Base-by-base conservation (phyloP, 1,140 invertebrate genomes). In the Parapsyche elsis region DNA sequence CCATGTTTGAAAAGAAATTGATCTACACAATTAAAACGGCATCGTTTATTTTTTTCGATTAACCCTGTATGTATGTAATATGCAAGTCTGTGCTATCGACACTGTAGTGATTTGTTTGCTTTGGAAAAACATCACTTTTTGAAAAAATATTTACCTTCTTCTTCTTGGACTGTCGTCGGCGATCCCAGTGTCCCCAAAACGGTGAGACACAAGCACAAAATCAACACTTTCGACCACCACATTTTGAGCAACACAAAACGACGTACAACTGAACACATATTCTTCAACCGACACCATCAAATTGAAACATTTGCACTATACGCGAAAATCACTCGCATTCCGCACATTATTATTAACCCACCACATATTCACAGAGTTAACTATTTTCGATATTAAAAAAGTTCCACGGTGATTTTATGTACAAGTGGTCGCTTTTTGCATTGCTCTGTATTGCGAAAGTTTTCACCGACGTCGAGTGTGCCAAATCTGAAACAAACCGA, bases 121-220 rank as follows among this genome's bases (percentile, higher is more conserved):
- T 38, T 38, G 30, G 30, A 38, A 38, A 38, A 38, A 38, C 30
- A 38, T 38, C 30, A 38, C 30, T 38, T 38, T 38, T 38, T 38
- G 30, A 38, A 2, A 53, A 53, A 24, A 57, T 70, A 78, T 79
- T 77, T 82, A 82, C 81, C 81, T 80, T 82, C 81, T 46, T 82
- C 78, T 24, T 82, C 81, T 59, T 82, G 78, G 10, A 26, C 10
- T 5, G 81, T 24, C 24, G 81, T 80, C 21, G 81, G 74, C 45
- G 53, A 59, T 57, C 61, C 78, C 45, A 71, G 46, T 19, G 38
- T 53, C 21, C 24, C 45, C n/a, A 26, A 71, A 21, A 79, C 24
- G 46, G 71, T 23, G 4, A 81, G 16, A 26, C 49, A 14, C 23
- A 59, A 14, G n/a, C 78, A 14, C 74, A 81, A 71, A 71, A 82